phyloP scores from a whole-genome alignment of 2,888 invertebrate genomes.

The Buathra laborator region DNA sequence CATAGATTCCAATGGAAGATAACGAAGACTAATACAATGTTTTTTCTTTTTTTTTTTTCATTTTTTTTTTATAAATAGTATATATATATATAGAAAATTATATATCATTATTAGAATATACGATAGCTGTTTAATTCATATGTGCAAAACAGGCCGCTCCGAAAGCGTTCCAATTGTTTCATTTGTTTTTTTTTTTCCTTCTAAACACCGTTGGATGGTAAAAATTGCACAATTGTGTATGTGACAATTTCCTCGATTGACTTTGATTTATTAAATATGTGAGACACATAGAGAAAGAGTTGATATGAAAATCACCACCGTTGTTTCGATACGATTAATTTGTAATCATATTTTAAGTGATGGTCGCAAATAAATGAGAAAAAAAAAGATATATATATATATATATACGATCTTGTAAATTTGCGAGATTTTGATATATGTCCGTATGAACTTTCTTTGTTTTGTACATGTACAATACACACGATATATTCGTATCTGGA shows the following conservation, averaged over 20 bases:
- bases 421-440: slow-evolving; percentile 25
- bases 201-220: neutral
- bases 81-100: slow-evolving; percentile 15
- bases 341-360: slow-evolving; percentile 16
- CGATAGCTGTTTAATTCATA: slow-evolving; percentile 9
- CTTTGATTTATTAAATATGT: neutral
- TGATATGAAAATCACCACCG: neutral
- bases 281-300: slow-evolving; percentile 21
- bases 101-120: slow-evolving; percentile 13
- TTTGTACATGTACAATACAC: slow-evolving; percentile 51
- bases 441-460: slow-evolving; percentile 32
- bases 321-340: neutral
- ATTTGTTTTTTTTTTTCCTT: neutral
- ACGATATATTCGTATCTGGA: slow-evolving; percentile 54
- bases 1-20: neutral
- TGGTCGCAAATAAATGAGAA: slow-evolving; percentile 24
- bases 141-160: slow-evolving; percentile 2
- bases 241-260: slow-evolving; percentile 1
- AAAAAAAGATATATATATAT: neutral
- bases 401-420: slow-evolving; percentile 34
- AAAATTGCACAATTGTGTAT: slow-evolving; percentile 26
- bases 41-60: slow-evolving; percentile 11
- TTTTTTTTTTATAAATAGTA: neutral
- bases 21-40: neutral
- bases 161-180: slow-evolving; percentile 1